Evolutionary conservation across 2,113 vertebrate species (phyloP), one percentile per base, ranked within the genome.

Genomic region (Silurus meridionalis): DNA sequence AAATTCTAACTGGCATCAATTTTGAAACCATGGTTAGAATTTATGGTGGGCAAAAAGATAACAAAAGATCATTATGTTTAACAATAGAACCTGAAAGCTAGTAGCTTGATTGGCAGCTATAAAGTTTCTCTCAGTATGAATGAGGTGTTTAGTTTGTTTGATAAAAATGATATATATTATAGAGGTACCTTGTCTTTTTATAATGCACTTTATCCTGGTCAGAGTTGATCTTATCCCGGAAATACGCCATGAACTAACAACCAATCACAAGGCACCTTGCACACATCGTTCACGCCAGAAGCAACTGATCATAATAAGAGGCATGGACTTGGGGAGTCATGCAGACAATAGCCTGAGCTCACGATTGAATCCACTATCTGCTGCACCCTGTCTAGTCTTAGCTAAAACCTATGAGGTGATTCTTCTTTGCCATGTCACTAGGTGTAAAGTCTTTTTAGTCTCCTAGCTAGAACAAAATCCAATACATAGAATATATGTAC

Each of bases 11-110:
- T 21, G 46, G 19, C 3, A 15, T 71, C n/a, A 11, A 25, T 87
- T 87, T 85, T 83, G 87, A 86, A 83, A 75, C 63, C 66, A 80
- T 25, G 82, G 78, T 55, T 74, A 0, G 23, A 23, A 25, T 60
- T 37, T 25, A 79, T 82, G 37, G 37, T 48, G 5, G 60, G 21
- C 8, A 48, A 71, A 85, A 13, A 23, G 55, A 69, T 85, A 87
- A 83, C 79, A 69, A 78, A 46, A 13, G 23, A 14, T 53, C 57
- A 15, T 11, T 69, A 37, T 37, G 28, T 58, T 85, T 37, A 67
- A 75, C 10, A n/a, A 25, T 21, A n/a, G 13, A 64, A 61, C 46
- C 84, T 8, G 28, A 9, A n/a, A 77, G 69, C 21, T 23, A 23
- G 46, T 74, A 15, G 13, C 5, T 46, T 17, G 14, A 71, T 46